Conservation (phyloP, 2,113 vertebrate species). For the Bubo blakistoni region DNA sequence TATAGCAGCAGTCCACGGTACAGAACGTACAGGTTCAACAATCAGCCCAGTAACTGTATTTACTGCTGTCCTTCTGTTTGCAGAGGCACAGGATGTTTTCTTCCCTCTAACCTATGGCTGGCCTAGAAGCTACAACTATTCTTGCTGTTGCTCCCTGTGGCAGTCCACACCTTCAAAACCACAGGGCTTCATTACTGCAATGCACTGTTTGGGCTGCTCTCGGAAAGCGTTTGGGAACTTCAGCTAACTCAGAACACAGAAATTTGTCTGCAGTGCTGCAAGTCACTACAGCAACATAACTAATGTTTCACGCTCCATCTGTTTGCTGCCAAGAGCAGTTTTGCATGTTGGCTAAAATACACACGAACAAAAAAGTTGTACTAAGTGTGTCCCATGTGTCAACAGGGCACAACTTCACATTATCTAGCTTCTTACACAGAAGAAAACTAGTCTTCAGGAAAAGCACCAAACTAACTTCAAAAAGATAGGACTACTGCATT, state of each 20-base stretch:
- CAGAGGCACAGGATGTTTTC: background rate
- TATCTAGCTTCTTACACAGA: background rate
- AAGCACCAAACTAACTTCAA: background rate
- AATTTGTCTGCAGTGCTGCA: background rate
- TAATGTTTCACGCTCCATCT: background rate
- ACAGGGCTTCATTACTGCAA: background rate
- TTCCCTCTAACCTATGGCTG: background rate
- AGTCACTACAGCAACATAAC: background rate
- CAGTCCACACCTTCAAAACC: background rate
- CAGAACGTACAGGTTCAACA: background rate
- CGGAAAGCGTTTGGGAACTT: rapidly evolving
- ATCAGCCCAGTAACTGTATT: background rate
- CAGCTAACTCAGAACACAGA: background rate
- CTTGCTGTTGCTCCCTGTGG: background rate
- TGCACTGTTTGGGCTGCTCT: background rate
- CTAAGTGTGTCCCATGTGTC: background rate
- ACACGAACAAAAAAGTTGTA: background rate
- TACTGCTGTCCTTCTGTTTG: background rate
- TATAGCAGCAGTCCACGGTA: background rate
- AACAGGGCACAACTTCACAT: background rate
- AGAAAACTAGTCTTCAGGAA: background rate
- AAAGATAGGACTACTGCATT: background rate
- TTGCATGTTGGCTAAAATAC: background rate
- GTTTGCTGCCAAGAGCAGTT: background rate
- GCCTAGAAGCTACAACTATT: background rate